Evolutionary conservation across 2,888 invertebrate genomes (phyloP), one percentile per base, ranked within the genome.

Genomic region (Pollenia labialis): DNA sequence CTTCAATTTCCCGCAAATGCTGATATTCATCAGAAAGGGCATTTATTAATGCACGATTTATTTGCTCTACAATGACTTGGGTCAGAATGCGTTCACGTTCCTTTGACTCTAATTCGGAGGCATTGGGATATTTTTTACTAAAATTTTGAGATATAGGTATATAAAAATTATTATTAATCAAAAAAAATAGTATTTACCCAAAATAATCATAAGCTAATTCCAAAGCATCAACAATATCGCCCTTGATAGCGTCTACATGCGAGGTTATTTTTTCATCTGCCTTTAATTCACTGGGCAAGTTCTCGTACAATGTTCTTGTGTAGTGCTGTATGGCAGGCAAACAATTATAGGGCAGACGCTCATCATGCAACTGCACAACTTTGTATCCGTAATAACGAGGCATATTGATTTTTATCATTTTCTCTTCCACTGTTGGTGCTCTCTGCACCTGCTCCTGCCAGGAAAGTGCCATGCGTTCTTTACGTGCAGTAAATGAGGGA

Each of bases 371-470:
- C 90, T 95, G 93, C 1, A 95, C 92, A 81, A 95, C 95, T 90
- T 94, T 95, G 94, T 95, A 97, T 1, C 98, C 97, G 92, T 97
- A 98, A 92, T 96, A 97, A 69, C 95, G 94, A 0, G 97, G 97
- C 95, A 97, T 96, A 92, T 97, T 97, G 40, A 97, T 90, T 89
- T 96, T 97, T 74, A 97, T 95, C 89, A 97, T 94, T 91, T 98
- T 98, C 92, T 97, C 97, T 93, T 98, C 98, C 0, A 97, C 95
- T 0, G 97, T 97, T 81, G 95, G 94, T 12, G 96, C 90, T 1
- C 94, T 92, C 91, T 95, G 94, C 14, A 97, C 95, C 90, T 95
- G 94, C 16, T 96, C 94, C 89, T 95, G 93, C 92, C 94, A 93
- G 2, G 90, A 88, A 87, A 94, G 91, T 0, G 94, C 92, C 81